phyloP scores from a whole-genome alignment of 2,113 vertebrate species.

The Solea solea region DNA sequence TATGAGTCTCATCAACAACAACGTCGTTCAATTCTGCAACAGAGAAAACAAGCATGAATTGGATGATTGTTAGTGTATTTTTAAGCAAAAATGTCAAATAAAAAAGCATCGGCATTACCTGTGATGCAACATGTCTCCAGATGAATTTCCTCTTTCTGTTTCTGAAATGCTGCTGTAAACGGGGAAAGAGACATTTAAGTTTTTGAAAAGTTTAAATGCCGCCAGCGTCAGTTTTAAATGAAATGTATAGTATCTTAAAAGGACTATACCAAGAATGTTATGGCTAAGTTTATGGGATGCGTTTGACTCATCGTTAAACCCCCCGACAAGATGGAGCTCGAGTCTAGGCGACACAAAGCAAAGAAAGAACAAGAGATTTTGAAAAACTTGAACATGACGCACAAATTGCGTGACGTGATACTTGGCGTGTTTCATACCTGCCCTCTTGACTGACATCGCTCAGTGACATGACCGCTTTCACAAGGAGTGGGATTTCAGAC shows the following conservation, averaged over 20 bases:
- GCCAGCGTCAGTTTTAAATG: background rate
- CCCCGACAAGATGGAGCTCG: slow-evolving; percentile 95
- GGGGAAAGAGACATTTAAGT: slow-evolving; percentile 23
- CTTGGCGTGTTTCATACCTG: slow-evolving; percentile 81
- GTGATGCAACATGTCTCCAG: slow-evolving; percentile 94
- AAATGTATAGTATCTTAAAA: slow-evolving; percentile 9
- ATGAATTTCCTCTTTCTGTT: slow-evolving; percentile 89
- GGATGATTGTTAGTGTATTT: background rate
- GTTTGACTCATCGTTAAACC: slow-evolving; percentile 92
- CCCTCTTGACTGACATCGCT: slow-evolving; percentile 78
- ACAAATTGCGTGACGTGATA: background rate
- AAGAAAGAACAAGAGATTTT: background rate
- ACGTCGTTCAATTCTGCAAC: slow-evolving; percentile 90
- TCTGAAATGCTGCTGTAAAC: slow-evolving; percentile 88
- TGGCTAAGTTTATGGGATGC: slow-evolving; percentile 92
- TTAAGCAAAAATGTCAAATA: background rate
- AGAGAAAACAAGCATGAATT: background rate
- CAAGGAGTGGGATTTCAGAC: slow-evolving; percentile 86
- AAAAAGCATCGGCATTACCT: slow-evolving; percentile 76
- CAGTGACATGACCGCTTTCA: slow-evolving; percentile 85
- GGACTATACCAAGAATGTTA: slow-evolving; percentile 89
- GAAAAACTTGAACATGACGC: background rate
- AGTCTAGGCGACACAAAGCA: slow-evolving; percentile 78
- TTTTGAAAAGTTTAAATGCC: background rate
- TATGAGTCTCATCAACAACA: slow-evolving; percentile 86